A percentile compares a stretch with the other conserved stretches of the same genome.
Conservation (phyloP, 2,888 invertebrate species). For the Cheilosia soror region DNA sequence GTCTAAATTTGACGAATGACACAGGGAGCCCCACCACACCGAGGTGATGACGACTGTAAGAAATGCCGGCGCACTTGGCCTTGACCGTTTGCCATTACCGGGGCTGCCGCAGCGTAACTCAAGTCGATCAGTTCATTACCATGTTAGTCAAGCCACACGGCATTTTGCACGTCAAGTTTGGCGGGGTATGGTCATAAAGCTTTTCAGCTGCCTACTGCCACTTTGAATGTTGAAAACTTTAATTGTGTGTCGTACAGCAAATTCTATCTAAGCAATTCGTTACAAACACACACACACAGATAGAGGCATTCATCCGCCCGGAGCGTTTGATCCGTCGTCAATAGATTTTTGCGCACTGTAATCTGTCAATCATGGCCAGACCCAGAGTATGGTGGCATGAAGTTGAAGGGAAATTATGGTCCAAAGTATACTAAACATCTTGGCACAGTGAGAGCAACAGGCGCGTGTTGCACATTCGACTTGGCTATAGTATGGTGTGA, state of each 20-base stretch:
- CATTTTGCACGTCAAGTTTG: slow-evolving; percentile 69
- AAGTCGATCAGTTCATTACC: slow-evolving; percentile 46
- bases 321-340: slow-evolving; percentile 53
- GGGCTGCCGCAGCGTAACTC: neutral
- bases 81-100: slow-evolving; percentile 60
- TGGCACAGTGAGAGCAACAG: slow-evolving; percentile 13
- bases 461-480: slow-evolving; percentile 24
- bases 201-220: slow-evolving; percentile 53
- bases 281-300: slow-evolving; percentile 23
- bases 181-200: slow-evolving; percentile 59
- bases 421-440: slow-evolving; percentile 8
- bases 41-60: slow-evolving; percentile 51
- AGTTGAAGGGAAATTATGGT: slow-evolving; percentile 68
- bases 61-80: slow-evolving; percentile 62
- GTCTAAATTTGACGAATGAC: slow-evolving; percentile 66
- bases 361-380: slow-evolving; percentile 70
- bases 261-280: slow-evolving; percentile 72
- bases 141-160: slow-evolving; percentile 48
- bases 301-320: slow-evolving; percentile 10
- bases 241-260: slow-evolving; percentile 68
- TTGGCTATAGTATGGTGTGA: slow-evolving; percentile 13
- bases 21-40: neutral
- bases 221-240: slow-evolving; percentile 69
- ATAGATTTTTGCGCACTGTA: slow-evolving; percentile 69
- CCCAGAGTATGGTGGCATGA: slow-evolving; percentile 31